Evolutionary conservation across 2,797 vertebrate genomes (phyloP).

Genomic region (Syndactyla subalaris): DNA sequence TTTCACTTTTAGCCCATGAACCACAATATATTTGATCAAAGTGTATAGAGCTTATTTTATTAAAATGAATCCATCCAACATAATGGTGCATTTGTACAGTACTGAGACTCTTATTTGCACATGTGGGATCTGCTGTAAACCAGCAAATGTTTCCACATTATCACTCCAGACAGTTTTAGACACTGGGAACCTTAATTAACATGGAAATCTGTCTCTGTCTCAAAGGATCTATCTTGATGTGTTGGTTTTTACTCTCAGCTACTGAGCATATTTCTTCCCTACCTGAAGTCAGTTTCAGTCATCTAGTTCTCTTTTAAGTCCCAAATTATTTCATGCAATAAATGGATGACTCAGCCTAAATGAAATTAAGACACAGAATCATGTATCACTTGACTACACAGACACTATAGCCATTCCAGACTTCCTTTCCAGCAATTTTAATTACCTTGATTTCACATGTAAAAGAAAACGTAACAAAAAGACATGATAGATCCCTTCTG

Average conservation of each 20-base stretch:
- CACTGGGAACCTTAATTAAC: not conserved
- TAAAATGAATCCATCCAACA: not conserved
- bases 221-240: not conserved
- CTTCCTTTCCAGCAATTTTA: not conserved
- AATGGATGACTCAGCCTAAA: not conserved
- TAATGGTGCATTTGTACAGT: not conserved
- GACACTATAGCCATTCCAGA: not conserved
- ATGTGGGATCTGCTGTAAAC: not conserved
- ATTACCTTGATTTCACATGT: not conserved
- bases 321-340: not conserved
- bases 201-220: not conserved
- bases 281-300: not conserved
- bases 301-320: not conserved
- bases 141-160: not conserved
- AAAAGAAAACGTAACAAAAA: not conserved
- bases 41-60: not conserved
- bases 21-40: not conserved
- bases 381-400: not conserved
- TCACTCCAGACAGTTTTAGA: not conserved
- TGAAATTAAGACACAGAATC: not conserved
- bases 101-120: not conserved
- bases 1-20: not conserved
- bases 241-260: not conserved
- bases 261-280: not conserved
- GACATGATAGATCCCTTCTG: not conserved